Base-by-base conservation (phyloP, 2,113 vertebrate species). In the Lophotis ruficrista region DNA sequence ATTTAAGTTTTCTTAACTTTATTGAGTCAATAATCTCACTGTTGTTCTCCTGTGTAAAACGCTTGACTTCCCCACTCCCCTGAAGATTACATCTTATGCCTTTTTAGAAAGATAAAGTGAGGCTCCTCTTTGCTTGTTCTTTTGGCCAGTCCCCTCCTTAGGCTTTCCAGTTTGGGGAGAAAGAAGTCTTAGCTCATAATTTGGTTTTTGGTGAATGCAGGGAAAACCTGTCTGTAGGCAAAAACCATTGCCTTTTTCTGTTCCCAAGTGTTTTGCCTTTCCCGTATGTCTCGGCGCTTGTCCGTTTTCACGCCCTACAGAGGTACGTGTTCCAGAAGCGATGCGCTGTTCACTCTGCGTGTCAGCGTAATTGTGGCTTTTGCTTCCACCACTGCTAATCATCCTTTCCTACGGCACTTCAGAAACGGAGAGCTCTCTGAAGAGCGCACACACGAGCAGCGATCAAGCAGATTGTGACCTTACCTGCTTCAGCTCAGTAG, bases 221-320 rank as follows among this genome's bases (percentile, higher is more conserved):
- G 60, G 45, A 33, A 45, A 66, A 51, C 27, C 22, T 78, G 10
- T 45, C 50, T 51, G 51, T 37, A 25, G 72, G 43, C 33, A 71
- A 38, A 64, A 45, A 2, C 3, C 12, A 24, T 24, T 64, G 22
- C 17, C 25, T 69, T 48, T 78, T 51, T 50, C 50, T 64, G 65
- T 61, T 83, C 8, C 8, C 3, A 24, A 16, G 27, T 20, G 35
- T 45, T 84, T 37, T 58, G 37, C 37, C 9, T 35, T 24, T 71
- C 43, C 50, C 27, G 2, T 6, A 1, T 2, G 0, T 18, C 10
- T 45, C 31, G 6, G 37, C 6, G 22, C 37, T n/a, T 18, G 10
- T 17, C 60, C 35, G 0, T 38, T 47, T 47, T 41, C 48, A 5
- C 25, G n/a, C 30, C 20, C 27, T 5, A 9, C 21, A 16, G 47